Evolutionary conservation across 2,888 invertebrate genomes (phyloP), one percentile per base, ranked within the genome.

Genomic region (Amblyjoppa fuscipennis): DNA sequence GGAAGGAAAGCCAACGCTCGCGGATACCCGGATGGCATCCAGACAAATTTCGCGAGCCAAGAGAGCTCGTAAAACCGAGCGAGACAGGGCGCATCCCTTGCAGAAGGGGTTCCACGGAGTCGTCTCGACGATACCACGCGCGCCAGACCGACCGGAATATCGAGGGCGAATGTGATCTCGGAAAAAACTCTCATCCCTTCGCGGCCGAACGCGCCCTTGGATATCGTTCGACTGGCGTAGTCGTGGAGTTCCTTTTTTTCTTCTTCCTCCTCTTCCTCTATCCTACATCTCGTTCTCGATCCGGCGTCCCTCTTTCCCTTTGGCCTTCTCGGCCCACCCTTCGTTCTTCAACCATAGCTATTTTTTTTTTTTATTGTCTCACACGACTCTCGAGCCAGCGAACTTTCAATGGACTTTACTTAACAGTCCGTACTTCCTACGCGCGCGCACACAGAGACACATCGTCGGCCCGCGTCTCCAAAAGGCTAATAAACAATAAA

Each of bases 31-130:
- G 88, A 89, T 90, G 91, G 90, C 91, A 92, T 90, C 90, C 92
- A 91, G 92, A 93, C 92, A 90, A 93, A 93, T 93, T 93, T 93
- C 86, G 89, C 91, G 88, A 92, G 92, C 92, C 92, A 91, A 91
- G 89, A 91, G 90, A 92, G 91, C 90, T 93, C 93, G 91, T 93
- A 93, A 93, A 93, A 91, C 90, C 89, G 59, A 83, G 76, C 38
- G 53, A 34, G 71, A 6, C 9, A 69, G 59, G 31, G 59, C 25
- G 74, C 51, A 53, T 66, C 41, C 73, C 31, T 68, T 28, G 25
- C 68, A 5, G 31, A 71, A 83, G 51, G 76, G 69, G 78, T 34
- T 53, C 38, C 51, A 69, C 61, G 75, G 77, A 77, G 74, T 81
- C 53, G 85, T 75, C 85, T 73, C 83, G 85, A 83, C 69, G 74